Conservation (phyloP, 2,797 vertebrate species). For the Chelon labrosus region DNA sequence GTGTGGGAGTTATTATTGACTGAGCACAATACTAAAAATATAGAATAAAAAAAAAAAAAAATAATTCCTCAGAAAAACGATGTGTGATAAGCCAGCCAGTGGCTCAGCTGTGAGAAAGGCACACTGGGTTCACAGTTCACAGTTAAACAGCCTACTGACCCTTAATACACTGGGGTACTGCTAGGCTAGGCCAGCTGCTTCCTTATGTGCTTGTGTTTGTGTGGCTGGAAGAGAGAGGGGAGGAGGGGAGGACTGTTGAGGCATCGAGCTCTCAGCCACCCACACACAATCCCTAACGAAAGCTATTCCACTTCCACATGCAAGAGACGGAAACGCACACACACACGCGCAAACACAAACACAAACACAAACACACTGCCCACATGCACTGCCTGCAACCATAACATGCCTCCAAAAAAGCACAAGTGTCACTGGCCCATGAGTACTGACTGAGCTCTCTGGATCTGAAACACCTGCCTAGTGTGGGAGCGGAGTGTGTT, state of each 20-base stretch:
- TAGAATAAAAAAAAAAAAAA: neutral
- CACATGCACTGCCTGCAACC: constrained; percentile 67
- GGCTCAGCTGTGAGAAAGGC: constrained; percentile 65
- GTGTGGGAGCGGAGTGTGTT: constrained; percentile 26
- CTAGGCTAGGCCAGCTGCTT: constrained; percentile 66
- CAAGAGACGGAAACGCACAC: constrained; percentile 33
- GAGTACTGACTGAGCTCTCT: constrained; percentile 35
- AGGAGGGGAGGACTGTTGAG: constrained; percentile 43
- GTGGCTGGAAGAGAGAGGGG: constrained; percentile 10
- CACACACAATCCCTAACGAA: constrained; percentile 66
- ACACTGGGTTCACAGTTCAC: constrained; percentile 62
- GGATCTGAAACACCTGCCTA: constrained; percentile 37
- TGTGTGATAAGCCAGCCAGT: constrained; percentile 38
- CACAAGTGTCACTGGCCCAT: constrained; percentile 43
- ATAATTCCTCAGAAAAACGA: constrained; percentile 24
- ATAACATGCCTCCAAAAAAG: constrained; percentile 57
- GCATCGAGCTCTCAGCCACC: constrained; percentile 64
- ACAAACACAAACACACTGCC: constrained; percentile 26
- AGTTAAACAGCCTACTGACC: constrained; percentile 66
- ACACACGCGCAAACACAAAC: constrained; percentile 5
- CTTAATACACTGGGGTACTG: constrained; percentile 60
- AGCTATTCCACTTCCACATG: constrained; percentile 63
- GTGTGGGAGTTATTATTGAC: constrained; percentile 33
- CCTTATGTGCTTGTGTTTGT: constrained; percentile 28
- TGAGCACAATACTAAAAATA: constrained; percentile 10